Percentiles rank a stretch among this genome's conserved stretches.
phyloP scores from a whole-genome alignment of 2,113 vertebrate genomes.

The Centropus unirufus region DNA sequence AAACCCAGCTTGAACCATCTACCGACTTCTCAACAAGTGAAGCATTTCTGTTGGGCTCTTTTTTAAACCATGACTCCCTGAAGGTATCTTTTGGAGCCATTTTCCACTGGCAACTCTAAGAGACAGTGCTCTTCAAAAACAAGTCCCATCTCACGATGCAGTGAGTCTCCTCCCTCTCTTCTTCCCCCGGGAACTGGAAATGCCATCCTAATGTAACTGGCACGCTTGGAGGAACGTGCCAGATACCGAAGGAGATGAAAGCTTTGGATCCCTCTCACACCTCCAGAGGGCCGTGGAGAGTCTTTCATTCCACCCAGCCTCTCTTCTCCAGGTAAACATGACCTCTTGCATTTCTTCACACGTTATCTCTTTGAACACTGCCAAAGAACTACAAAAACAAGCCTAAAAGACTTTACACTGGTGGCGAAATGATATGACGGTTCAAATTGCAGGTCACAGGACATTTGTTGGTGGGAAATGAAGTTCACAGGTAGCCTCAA shows the following conservation, averaged over 20 bases:
- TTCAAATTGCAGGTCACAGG: not conserved
- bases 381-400: constrained; percentile 10
- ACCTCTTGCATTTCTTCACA: not conserved
- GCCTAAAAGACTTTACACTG: not conserved
- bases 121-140: not conserved
- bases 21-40: not conserved
- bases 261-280: not conserved
- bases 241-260: not conserved
- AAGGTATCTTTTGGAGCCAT: not conserved
- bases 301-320: not conserved
- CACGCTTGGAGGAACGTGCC: not conserved
- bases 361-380: not conserved
- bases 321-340: not conserved
- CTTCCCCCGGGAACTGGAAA: not conserved
- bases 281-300: not conserved
- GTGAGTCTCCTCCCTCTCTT: not conserved
- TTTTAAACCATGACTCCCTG: not conserved
- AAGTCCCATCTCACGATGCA: not conserved
- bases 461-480: not conserved
- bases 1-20: not conserved
- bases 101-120: not conserved
- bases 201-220: not conserved
- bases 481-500: not conserved
- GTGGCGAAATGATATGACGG: not conserved
- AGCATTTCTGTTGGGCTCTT: not conserved